phyloP scores from a whole-genome alignment of 2,797 vertebrate species.

The Alca torda region DNA sequence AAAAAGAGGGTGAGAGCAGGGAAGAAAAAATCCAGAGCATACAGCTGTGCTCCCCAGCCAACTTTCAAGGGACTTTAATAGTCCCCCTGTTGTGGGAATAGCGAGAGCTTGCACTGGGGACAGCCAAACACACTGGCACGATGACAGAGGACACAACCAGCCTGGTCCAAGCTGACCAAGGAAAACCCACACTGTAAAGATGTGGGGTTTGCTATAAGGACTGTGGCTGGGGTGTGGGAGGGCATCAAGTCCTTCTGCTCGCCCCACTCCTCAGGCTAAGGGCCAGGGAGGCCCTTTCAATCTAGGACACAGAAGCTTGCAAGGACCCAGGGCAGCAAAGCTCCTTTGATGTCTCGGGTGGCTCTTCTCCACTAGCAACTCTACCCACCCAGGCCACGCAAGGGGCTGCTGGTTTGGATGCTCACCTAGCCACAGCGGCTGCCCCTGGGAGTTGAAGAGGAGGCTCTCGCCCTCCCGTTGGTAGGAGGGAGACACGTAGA shows the following conservation, averaged over 20 bases:
- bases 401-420: neutral
- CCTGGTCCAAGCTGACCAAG: neutral
- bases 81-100: neutral
- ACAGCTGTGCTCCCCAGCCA: neutral
- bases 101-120: neutral
- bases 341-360: neutral
- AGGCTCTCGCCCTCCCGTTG: slow-evolving; percentile 93
- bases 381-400: neutral
- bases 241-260: neutral
- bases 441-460: slow-evolving; percentile 94
- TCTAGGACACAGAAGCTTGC: neutral
- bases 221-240: neutral
- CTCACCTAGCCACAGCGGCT: slow-evolving; percentile 95
- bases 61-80: neutral
- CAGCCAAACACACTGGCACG: neutral
- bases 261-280: neutral
- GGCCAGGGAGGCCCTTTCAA: neutral
- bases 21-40: neutral
- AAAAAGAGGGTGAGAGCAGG: neutral
- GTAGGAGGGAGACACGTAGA: slow-evolving; percentile 91
- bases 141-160: neutral
- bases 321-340: neutral
- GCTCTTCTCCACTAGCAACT: neutral
- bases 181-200: neutral
- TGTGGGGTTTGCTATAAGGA: neutral